Base-by-base conservation (phyloP, 2,113 vertebrate species). In the Cyprinodon brontotheroides region DNA sequence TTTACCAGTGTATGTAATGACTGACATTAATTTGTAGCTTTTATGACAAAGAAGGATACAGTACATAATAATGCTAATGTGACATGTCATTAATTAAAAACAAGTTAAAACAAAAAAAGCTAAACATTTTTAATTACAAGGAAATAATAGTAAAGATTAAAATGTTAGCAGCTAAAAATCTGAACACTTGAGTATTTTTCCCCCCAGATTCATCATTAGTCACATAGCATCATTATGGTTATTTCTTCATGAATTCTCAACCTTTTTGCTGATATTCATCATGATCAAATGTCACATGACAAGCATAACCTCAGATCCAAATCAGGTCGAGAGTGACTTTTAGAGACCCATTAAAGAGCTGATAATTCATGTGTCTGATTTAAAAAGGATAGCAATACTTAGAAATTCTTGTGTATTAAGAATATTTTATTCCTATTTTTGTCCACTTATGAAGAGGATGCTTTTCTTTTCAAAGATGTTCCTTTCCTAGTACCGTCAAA, bases 371-470 rank as follows among this genome's bases (percentile, higher is more conserved):
- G 20, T 22, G 1, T 38, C 73, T 77, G 71, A 87, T 82, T 29
- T 80, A 78, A 82, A 80, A 66, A 82, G 71, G 61, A 45, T 13
- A 45, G 48, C 70, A 61, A 48, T 38, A 0, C 48, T 73, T 57
- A 63, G 82, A 82, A 87, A 87, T 87, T 76, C 17, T 53, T 1
- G 11, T 67, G 70, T 68, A 81, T 81, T 79, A 87, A 78, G 74
- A 68, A 53, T 50, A 61, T 77, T 80, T 76, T 43, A 45, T 78
- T 63, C 38, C 41, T 80, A 70, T 75, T 72, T 80, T 67, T 57
- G 77, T 89, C 79, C 81, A 75, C 73, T 87, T 78, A 66, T 68
- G 12, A 22, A 3, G 2, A 75, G 81, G 77, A 66, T 68, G 70
- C 67, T 75, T 76, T 65, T 72, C 75, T 67, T 61, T 71, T 84